Conservation (phyloP, 2,113 vertebrate genomes). For the Myrmecophaga tridactyla region DNA sequence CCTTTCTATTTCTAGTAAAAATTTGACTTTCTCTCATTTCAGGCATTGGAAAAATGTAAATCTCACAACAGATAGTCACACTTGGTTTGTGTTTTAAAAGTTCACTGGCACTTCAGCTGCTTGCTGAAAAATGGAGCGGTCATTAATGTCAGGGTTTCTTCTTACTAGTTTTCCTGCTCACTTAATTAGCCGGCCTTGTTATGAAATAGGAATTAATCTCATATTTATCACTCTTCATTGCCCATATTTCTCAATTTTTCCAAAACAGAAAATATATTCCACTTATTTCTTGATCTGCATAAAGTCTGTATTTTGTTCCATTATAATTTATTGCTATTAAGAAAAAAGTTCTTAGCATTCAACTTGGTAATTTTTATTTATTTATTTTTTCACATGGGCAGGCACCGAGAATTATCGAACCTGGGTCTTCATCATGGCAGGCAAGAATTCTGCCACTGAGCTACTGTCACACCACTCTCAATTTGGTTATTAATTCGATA, state of each 20-base stretch:
- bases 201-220: not conserved
- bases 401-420: no score
- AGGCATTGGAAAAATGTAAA: not conserved
- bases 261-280: not conserved
- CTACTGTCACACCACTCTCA: no score
- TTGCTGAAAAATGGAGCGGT: not conserved
- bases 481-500: not conserved
- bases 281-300: not conserved
- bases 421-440: no score
- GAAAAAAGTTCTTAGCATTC: not conserved
- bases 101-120: not conserved
- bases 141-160: not conserved
- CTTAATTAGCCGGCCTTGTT: not conserved
- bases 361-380: not conserved
- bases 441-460: no score
- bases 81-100: not conserved
- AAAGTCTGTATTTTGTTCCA: not conserved
- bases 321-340: not conserved
- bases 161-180: not conserved
- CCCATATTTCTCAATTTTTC: not conserved
- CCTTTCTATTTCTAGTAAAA: not conserved
- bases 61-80: not conserved
- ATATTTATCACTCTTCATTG: not conserved
- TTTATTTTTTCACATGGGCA: no score
- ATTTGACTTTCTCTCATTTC: not conserved